phyloP scores from a whole-genome alignment of 2,888 invertebrate genomes.

The Melanostoma mellinum region DNA sequence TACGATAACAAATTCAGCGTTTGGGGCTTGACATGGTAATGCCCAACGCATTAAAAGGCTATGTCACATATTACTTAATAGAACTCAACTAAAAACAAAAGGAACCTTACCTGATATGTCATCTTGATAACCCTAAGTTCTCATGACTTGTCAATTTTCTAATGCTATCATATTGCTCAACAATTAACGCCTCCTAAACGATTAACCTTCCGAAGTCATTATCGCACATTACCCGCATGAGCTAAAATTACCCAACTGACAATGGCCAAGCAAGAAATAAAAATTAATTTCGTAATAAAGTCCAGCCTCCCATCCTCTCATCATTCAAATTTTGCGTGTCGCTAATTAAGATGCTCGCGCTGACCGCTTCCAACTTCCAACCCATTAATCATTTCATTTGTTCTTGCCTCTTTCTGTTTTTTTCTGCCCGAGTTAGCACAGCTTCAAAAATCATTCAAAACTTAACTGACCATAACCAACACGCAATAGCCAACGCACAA shows the following conservation, averaged over 20 bases:
- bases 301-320: constrained; percentile 13
- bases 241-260: constrained; percentile 34
- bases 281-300: constrained; percentile 41
- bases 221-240: constrained; percentile 22
- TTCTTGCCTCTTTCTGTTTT: constrained; percentile 8
- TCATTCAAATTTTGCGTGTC: constrained; percentile 59
- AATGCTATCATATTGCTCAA: constrained; percentile 37
- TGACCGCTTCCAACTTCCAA: constrained; percentile 52
- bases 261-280: constrained; percentile 17
- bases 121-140: neutral
- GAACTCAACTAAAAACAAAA: no score
- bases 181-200: constrained; percentile 24
- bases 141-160: constrained; percentile 12
- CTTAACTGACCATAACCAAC: constrained; percentile 65
- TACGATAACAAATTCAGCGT: no score
- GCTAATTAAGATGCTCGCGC: constrained; percentile 52
- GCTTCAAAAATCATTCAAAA: constrained; percentile 42
- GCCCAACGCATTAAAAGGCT: no score
- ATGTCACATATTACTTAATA: no score
- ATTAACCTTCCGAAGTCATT: constrained; percentile 43
- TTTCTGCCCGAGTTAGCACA: constrained; percentile 31
- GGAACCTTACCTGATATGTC: no score
- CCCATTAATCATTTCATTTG: constrained; percentile 44
- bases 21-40: no score
- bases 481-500: constrained; percentile 46